These are phyloP conservation scores for Dynastes hyllus DNA, from an alignment of 2,888 invertebrate genomes.

Conservation along the genomic window DNA sequence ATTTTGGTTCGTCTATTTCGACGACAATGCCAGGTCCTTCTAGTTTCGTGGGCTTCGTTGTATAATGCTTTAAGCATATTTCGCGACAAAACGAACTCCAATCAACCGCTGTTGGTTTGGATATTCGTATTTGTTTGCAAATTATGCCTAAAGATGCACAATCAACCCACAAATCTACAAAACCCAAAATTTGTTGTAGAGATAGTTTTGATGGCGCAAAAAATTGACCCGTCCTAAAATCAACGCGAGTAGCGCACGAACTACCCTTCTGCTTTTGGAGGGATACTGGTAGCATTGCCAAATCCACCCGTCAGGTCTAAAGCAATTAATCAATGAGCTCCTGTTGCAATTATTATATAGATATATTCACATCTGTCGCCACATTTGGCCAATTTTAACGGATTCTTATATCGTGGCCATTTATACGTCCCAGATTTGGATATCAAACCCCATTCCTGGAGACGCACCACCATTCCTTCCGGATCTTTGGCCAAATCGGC, in stretches of 20 bases:
- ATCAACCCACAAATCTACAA: background rate
- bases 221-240: background rate
- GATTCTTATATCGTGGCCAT: no score
- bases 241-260: background rate
- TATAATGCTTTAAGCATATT: background rate
- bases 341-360: no score
- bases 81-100: background rate
- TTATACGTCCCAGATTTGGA: no score
- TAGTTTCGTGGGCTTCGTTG: background rate
- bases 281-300: background rate
- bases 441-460: no score
- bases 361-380: no score
- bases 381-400: no score
- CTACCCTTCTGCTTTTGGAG: background rate
- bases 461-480: no score
- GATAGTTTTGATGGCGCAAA: background rate
- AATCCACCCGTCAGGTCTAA: background rate
- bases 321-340: no score
- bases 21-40: background rate
- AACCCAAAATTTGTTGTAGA: background rate
- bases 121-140: background rate
- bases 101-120: background rate
- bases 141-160: background rate
- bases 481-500: no score
- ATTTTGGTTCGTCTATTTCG: no score